Evolutionary conservation across 1,140 invertebrate species (phyloP).

Genomic region (Aphaenogaster ashmeadi): DNA sequence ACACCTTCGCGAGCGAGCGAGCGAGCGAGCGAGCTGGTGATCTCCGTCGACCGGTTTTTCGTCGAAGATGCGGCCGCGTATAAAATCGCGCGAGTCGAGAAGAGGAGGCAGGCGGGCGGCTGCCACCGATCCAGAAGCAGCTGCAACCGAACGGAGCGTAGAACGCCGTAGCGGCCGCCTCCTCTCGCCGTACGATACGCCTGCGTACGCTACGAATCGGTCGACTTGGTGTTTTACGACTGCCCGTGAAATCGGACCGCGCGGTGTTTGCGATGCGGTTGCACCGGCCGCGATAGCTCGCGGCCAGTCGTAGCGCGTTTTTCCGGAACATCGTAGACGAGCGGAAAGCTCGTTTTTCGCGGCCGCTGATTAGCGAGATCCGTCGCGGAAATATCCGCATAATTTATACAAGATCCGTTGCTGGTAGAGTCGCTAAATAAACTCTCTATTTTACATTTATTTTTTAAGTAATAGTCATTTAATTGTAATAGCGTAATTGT

Average conservation of each 20-base stretch:
- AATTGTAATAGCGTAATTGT: neutral
- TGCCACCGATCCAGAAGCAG: conserved; percentile 66
- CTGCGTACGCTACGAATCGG: conserved; percentile 61
- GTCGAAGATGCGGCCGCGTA: conserved; percentile 57
- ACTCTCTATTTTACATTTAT: neutral
- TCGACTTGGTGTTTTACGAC: conserved; percentile 70
- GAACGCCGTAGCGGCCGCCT: neutral
- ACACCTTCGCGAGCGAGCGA: conserved; percentile 51
- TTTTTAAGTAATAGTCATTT: neutral
- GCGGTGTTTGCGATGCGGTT: conserved; percentile 68
- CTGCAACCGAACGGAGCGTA: conserved; percentile 58
- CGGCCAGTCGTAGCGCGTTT: conserved; percentile 54
- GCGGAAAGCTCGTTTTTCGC: conserved; percentile 53
- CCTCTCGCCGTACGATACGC: conserved; percentile 20
- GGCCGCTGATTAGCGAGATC: conserved; percentile 62
- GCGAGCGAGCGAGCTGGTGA: conserved; percentile 40
- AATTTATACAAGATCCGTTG: neutral
- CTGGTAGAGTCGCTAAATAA: neutral
- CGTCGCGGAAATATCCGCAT: conserved; percentile 5
- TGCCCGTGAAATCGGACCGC: conserved; percentile 70
- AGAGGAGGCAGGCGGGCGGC: conserved; percentile 34
- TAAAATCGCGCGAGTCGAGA: conserved; percentile 61
- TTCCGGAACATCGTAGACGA: conserved; percentile 35
- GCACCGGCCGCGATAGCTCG: conserved; percentile 27
- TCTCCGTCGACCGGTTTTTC: conserved; percentile 71